These are phyloP conservation scores for Halictus quadricinctus DNA, from an alignment of 2,888 invertebrate species.

Conservation along the genomic window DNA sequence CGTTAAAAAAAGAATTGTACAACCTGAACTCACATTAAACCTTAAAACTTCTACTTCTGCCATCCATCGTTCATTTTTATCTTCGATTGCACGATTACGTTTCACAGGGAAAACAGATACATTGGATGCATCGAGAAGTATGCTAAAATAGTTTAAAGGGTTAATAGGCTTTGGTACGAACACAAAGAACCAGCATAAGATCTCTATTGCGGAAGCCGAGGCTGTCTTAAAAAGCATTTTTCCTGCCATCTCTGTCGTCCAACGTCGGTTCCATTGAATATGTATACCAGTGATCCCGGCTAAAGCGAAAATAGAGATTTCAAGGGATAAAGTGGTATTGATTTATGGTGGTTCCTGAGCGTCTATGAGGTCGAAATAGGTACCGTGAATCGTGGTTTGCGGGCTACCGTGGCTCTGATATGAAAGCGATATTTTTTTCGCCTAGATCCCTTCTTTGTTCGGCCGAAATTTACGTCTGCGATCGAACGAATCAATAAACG, in stretches of 20 bases:
- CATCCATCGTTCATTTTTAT: too few species aligned
- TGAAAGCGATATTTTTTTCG: slow-evolving; percentile 54
- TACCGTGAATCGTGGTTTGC: slow-evolving; percentile 40
- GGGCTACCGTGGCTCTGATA: slow-evolving; percentile 32
- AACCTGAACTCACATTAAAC: too few species aligned
- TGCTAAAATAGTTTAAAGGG: too few species aligned
- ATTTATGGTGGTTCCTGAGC: slow-evolving; percentile 60
- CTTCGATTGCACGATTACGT: too few species aligned
- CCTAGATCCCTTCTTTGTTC: slow-evolving; percentile 39
- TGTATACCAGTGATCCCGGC: slow-evolving; percentile 53
- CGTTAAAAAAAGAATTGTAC: too few species aligned
- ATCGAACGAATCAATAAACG: slow-evolving; percentile 27
- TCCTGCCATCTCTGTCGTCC: slow-evolving; percentile 7
- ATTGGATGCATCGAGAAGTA: too few species aligned
- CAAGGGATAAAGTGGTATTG: slow-evolving; percentile 61
- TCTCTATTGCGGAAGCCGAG: not conserved
- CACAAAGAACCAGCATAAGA: not conserved
- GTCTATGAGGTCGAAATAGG: slow-evolving; percentile 57
- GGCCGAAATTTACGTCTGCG: not conserved
- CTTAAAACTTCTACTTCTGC: too few species aligned
- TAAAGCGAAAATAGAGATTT: slow-evolving; percentile 64
- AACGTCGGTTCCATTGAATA: slow-evolving; percentile 49
- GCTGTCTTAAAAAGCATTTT: not conserved
- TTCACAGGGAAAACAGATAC: too few species aligned
- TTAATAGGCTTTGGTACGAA: too few species aligned